Evolutionary conservation across 2,888 invertebrate species (phyloP).

Genomic region (Leuctra nigra): DNA sequence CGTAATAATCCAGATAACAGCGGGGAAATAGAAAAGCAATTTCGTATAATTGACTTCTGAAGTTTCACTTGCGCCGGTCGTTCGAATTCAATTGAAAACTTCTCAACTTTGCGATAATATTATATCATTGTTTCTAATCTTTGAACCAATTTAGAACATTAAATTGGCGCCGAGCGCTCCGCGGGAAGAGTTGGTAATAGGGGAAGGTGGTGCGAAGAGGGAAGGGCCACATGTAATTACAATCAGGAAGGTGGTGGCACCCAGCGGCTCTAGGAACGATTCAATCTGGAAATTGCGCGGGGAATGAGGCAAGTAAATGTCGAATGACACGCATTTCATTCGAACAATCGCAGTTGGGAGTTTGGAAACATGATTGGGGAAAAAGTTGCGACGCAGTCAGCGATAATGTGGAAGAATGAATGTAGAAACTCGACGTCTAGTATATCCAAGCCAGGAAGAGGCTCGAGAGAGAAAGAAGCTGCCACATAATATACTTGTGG

Average conservation of each 20-base stretch:
- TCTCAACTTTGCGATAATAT: slow-evolving; percentile 15
- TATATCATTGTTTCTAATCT: slow-evolving; percentile 15
- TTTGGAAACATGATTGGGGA: too few relatives aligned
- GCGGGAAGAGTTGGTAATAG: background rate
- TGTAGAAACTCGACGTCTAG: too few relatives aligned
- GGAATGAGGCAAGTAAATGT: background rate
- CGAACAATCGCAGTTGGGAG: too few relatives aligned
- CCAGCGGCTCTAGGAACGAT: background rate
- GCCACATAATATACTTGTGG: too few relatives aligned
- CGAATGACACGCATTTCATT: background rate
- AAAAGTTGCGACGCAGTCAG: too few relatives aligned
- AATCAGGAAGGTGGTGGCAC: background rate
- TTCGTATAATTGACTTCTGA: slow-evolving; percentile 5
- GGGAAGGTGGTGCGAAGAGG: background rate
- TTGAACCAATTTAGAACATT: slow-evolving; percentile 10
- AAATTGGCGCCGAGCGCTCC: slow-evolving; percentile 1
- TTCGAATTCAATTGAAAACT: slow-evolving; percentile 12
- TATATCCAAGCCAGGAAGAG: too few relatives aligned
- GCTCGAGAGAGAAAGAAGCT: too few relatives aligned
- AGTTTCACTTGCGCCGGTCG: slow-evolving; percentile 3
- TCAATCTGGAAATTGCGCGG: background rate
- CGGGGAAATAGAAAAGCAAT: slow-evolving; percentile 13
- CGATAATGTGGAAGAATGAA: too few relatives aligned
- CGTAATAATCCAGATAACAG: too few relatives aligned
- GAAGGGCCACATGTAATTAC: slow-evolving; percentile 6